These are phyloP conservation scores for Chydorus sphaericus DNA, from an alignment of 2,888 invertebrate species.

Conservation along the genomic window DNA sequence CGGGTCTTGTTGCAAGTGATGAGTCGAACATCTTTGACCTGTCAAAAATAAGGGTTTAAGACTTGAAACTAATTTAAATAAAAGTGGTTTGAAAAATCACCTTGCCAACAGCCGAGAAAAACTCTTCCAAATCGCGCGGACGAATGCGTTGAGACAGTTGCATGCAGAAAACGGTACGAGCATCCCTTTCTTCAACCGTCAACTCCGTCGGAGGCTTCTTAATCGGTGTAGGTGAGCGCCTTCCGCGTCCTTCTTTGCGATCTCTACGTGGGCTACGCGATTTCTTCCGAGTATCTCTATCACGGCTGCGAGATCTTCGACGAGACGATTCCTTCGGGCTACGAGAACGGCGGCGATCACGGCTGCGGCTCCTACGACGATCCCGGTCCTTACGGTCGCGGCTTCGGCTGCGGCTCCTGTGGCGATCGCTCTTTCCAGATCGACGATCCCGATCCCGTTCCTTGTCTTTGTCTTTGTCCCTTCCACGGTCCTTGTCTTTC, in stretches of 20 bases:
- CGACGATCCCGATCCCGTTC: conserved; percentile 19
- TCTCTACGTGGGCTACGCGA: conserved; percentile 7
- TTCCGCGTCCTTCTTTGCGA: conserved; percentile 5
- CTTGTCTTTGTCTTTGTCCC: conserved; percentile 17
- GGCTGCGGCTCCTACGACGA: conserved; percentile 21
- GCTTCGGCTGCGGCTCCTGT: conserved; percentile 24
- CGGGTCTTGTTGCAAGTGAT: conserved; percentile 98
- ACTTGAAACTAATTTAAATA: conserved; percentile 17
- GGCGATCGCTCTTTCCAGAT: conserved; percentile 24
- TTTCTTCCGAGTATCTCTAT: conserved; percentile 6
- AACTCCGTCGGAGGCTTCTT: conserved; percentile 46
- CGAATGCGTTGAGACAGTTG: conserved; percentile 88
- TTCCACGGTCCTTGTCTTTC: conserved; percentile 19
- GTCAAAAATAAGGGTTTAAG: conserved; percentile 13
- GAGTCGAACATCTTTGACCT: conserved; percentile 81
- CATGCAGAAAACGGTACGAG: conserved; percentile 98
- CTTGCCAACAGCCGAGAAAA: conserved; percentile 96
- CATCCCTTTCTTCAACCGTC: conserved; percentile 93
- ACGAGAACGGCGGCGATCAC: conserved; percentile 24
- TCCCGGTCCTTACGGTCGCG: conserved; percentile 20
- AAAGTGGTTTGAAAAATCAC: conserved; percentile 34
- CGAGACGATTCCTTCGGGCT: conserved; percentile 25
- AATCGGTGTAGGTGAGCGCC: conserved; percentile 19
- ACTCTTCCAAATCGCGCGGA: conserved; percentile 90
- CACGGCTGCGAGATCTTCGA: conserved; percentile 4